Percentiles rank a stretch among this genome's conserved stretches.
phyloP scores from a whole-genome alignment of 2,888 invertebrate genomes.

The Diploptera punctata region DNA sequence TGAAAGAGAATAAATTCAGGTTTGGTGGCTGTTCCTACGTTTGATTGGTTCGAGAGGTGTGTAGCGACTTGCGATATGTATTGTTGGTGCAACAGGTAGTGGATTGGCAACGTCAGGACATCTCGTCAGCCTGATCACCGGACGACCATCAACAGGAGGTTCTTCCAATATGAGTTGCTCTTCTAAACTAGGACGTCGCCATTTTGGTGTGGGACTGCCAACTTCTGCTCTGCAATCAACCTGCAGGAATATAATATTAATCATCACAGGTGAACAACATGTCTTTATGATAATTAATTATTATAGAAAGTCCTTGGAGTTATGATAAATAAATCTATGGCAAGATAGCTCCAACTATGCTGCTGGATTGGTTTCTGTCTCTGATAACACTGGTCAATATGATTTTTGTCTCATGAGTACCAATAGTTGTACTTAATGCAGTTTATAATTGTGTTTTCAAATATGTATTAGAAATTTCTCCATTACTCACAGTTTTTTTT shows the following conservation, averaged over 20 bases:
- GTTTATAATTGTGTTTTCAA: no score
- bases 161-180: slow-evolving; percentile 42
- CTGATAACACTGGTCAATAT: no score
- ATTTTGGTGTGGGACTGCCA: slow-evolving; percentile 44
- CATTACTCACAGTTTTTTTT: no score
- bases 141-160: slow-evolving; percentile 41
- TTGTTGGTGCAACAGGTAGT: slow-evolving; percentile 27
- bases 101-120: slow-evolving; percentile 33
- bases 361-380: no score
- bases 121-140: slow-evolving; percentile 42
- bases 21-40: slow-evolving; percentile 32
- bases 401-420: no score
- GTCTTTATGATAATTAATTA: no score
- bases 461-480: no score
- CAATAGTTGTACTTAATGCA: no score
- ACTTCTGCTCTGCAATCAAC: slow-evolving; percentile 41
- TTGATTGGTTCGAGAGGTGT: slow-evolving; percentile 44
- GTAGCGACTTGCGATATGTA: slow-evolving; percentile 39
- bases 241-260: slow-evolving; percentile 24
- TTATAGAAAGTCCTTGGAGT: no score
- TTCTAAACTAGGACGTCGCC: slow-evolving; percentile 42
- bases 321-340: no score
- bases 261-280: background rate
- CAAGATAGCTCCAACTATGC: no score
- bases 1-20: background rate